Evolutionary conservation across 2,113 vertebrate genomes (phyloP).

Genomic region (Cygnus buccinator): DNA sequence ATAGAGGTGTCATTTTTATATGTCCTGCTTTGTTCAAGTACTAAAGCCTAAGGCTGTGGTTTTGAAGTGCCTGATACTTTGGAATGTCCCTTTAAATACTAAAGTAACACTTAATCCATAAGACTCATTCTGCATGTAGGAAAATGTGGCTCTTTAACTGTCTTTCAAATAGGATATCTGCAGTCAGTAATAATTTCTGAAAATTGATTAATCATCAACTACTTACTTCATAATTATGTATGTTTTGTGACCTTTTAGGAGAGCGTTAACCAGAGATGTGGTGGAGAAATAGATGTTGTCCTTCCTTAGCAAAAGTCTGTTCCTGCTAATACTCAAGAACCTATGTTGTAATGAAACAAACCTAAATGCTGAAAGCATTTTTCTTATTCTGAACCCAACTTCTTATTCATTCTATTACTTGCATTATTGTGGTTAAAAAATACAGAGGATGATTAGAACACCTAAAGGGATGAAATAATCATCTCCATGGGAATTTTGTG

Average conservation of each 20-base stretch:
- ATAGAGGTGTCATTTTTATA: not conserved
- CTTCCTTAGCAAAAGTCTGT: not conserved
- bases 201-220: not conserved
- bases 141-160: not conserved
- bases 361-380: not conserved
- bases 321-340: not conserved
- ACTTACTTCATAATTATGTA: not conserved
- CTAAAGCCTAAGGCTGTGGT: not conserved
- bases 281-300: not conserved
- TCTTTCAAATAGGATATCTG: not conserved
- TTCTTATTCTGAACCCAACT: not conserved
- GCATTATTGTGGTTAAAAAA: not conserved
- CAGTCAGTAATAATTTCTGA: not conserved
- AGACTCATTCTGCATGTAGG: not conserved
- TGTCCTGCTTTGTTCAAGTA: not conserved
- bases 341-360: not conserved
- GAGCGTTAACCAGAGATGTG: not conserved
- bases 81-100: not conserved
- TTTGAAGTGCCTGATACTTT: not conserved
- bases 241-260: not conserved
- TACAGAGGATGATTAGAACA: not conserved
- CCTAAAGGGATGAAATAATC: constrained; percentile 1
- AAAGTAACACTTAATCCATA: not conserved
- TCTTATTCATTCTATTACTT: not conserved
- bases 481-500: not conserved